Percentiles rank a stretch among this genome's conserved stretches.
Evolutionary conservation across 2,888 invertebrate species (phyloP).

Genomic region (Acleris cristana): DNA sequence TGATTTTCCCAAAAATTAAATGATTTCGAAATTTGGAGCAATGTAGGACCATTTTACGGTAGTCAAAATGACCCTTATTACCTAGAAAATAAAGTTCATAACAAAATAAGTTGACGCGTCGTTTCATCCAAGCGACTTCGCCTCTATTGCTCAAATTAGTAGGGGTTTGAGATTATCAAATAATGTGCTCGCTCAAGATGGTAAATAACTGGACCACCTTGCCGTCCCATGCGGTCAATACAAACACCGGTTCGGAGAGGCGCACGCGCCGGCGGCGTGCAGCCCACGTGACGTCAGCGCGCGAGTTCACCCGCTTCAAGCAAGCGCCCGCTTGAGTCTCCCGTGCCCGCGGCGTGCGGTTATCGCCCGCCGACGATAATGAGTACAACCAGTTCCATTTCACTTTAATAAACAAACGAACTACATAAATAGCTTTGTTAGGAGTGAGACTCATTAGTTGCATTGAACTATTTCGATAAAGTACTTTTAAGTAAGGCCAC

Average conservation of each 20-base stretch:
- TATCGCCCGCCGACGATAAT: slow-evolving; percentile 42
- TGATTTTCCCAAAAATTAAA: too few species aligned
- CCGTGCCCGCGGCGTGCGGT: slow-evolving; percentile 46
- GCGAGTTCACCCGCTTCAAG: slow-evolving; percentile 22
- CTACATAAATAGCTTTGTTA: slow-evolving; percentile 30
- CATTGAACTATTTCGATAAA: slow-evolving; percentile 20
- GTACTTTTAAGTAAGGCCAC: slow-evolving; percentile 37
- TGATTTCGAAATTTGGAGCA: too few species aligned
- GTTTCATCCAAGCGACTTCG: too few species aligned
- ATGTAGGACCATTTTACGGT: too few species aligned
- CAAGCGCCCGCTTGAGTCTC: slow-evolving; percentile 34
- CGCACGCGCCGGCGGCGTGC: slow-evolving; percentile 45
- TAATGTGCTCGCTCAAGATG: too few species aligned
- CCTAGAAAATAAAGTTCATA: too few species aligned
- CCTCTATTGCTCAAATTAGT: too few species aligned
- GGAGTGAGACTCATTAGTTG: slow-evolving; percentile 11
- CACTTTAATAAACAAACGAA: slow-evolving; percentile 32
- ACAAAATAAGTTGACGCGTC: too few species aligned
- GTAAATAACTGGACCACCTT: too few species aligned
- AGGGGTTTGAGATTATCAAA: too few species aligned
- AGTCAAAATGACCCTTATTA: too few species aligned
- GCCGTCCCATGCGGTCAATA: too few species aligned
- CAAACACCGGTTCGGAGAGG: neutral
- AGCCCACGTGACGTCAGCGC: slow-evolving; percentile 33
- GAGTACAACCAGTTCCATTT: slow-evolving; percentile 34